These are phyloP conservation scores for Stegana nigrithorax DNA, from an alignment of 2,888 invertebrate genomes.

Conservation along the genomic window DNA sequence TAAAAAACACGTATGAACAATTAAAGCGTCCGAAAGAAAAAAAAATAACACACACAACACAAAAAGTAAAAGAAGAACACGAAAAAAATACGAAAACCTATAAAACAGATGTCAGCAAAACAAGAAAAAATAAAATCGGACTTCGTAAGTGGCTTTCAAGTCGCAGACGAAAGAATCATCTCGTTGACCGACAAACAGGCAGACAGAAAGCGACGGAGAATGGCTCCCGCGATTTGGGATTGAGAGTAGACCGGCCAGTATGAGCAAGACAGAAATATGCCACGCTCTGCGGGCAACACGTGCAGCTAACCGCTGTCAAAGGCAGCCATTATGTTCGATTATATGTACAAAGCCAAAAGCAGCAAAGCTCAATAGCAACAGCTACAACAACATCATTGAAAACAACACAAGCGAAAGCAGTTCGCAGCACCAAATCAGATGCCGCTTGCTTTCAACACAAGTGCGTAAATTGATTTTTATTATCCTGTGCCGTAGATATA, in stretches of 20 bases:
- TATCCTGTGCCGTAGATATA: too few relatives aligned
- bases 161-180: too few relatives aligned
- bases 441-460: background rate
- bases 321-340: slow-evolving; percentile 15
- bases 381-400: background rate
- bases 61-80: background rate
- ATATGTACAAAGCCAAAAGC: background rate
- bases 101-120: background rate
- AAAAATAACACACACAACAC: background rate
- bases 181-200: background rate
- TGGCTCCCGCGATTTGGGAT: background rate
- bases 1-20: slow-evolving; percentile 21
- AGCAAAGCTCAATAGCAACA: background rate
- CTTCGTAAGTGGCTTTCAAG: background rate
- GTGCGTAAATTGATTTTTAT: slow-evolving; percentile 18
- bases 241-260: background rate
- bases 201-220: background rate
- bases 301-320: slow-evolving; percentile 14
- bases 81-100: background rate
- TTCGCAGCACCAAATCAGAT: background rate
- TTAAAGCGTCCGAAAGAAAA: slow-evolving; percentile 5
- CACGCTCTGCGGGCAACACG: background rate
- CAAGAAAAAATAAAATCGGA: background rate
- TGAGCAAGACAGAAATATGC: too few relatives aligned
- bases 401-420: too few relatives aligned